Conservation (phyloP, 1,140 invertebrate genomes). For the Rhagoletis pomonella region DNA sequence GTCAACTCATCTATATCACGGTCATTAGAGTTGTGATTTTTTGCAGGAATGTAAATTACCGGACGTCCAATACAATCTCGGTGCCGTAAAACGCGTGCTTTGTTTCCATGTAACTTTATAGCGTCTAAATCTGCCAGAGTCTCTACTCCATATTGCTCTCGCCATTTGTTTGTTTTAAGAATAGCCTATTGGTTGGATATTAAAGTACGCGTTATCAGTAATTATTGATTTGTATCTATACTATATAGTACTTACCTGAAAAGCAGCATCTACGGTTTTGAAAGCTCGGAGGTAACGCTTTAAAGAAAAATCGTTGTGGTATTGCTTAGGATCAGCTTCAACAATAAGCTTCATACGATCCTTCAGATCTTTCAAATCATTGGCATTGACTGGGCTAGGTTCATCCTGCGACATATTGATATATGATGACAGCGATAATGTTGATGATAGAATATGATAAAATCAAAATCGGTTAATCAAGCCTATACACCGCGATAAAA, state of each 20-base stretch:
- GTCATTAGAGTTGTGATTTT: constrained; percentile 83
- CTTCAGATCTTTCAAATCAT: constrained; percentile 80
- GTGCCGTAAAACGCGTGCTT: constrained; percentile 81
- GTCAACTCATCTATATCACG: constrained; percentile 84
- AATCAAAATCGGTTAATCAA: not conserved
- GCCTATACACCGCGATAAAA: not conserved
- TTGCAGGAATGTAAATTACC: constrained; percentile 85
- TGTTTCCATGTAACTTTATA: constrained; percentile 79
- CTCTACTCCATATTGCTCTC: constrained; percentile 81
- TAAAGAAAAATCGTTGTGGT: constrained; percentile 83
- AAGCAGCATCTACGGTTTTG: constrained; percentile 81
- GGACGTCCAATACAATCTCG: constrained; percentile 82
- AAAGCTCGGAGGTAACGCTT: constrained; percentile 82
- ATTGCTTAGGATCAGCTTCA: constrained; percentile 82
- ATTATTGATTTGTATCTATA: constrained; percentile 23
- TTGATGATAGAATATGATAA: not conserved
- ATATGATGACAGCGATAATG: not conserved
- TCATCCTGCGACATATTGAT: constrained; percentile 74
- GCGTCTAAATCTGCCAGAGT: constrained; percentile 75
- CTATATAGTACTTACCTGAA: constrained; percentile 77
- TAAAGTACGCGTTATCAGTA: constrained; percentile 3
- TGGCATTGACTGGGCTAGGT: constrained; percentile 77
- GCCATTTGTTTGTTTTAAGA: constrained; percentile 86
- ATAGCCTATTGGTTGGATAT: constrained; percentile 76
- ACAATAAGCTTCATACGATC: constrained; percentile 82